Percentiles rank a stretch among this genome's conserved stretches.
phyloP scores from a whole-genome alignment of 2,888 invertebrate genomes.

The Melanotus villosus region DNA sequence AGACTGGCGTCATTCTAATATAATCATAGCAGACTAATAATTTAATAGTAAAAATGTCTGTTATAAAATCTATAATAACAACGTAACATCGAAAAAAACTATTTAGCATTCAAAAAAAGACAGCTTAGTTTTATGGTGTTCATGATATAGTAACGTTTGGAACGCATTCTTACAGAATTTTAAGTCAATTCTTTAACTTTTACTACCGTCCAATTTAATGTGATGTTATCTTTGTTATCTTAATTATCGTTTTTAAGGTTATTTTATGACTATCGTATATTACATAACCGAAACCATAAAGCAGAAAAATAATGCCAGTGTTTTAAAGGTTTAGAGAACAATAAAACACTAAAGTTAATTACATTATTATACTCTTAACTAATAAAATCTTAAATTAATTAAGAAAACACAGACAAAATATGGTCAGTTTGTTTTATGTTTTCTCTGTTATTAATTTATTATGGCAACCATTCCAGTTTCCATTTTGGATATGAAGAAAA shows the following conservation, averaged over 20 bases:
- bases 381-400: constrained; percentile 24
- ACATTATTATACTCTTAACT: constrained; percentile 27
- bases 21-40: no score
- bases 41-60: background rate
- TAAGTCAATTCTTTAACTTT: constrained; percentile 22
- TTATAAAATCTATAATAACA: background rate
- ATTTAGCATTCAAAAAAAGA: background rate
- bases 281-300: constrained; percentile 29
- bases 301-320: constrained; percentile 27
- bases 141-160: constrained; percentile 5
- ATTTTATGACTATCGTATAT: constrained; percentile 18
- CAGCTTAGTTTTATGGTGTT: constrained; percentile 7
- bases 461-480: constrained; percentile 19
- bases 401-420: constrained; percentile 20
- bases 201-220: constrained; percentile 31
- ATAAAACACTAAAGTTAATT: constrained; percentile 35
- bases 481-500: background rate
- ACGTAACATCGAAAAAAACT: background rate
- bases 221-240: constrained; percentile 39
- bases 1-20: no score
- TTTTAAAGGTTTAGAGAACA: constrained; percentile 23
- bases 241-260: constrained; percentile 35
- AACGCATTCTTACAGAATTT: constrained; percentile 2
- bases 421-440: constrained; percentile 17
- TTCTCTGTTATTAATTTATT: constrained; percentile 18